Conservation (phyloP, 2,113 vertebrate genomes). For the Bungarus multicinctus region DNA sequence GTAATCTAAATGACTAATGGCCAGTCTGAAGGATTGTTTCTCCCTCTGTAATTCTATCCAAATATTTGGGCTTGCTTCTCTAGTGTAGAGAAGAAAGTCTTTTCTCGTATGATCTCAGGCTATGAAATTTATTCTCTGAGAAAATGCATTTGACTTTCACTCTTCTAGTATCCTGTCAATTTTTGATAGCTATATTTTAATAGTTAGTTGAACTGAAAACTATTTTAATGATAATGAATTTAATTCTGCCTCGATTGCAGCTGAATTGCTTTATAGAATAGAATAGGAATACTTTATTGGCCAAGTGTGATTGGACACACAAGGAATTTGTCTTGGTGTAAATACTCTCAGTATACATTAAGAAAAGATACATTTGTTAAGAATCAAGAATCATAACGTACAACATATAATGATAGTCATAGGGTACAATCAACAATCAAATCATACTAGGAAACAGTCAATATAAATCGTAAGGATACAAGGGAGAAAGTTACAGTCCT, state of each 20-base stretch:
- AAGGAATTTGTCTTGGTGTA: too few relatives aligned
- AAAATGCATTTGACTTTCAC: neutral
- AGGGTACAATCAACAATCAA: too few relatives aligned
- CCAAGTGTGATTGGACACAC: too few relatives aligned
- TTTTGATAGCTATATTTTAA: neutral
- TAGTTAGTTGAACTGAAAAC: neutral
- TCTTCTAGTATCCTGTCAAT: neutral
- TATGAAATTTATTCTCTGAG: neutral
- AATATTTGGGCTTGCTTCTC: neutral
- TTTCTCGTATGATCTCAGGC: neutral
- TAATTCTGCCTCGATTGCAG: neutral
- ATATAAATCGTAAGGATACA: too few relatives aligned
- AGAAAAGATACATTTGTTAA: too few relatives aligned
- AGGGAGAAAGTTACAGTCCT: too few relatives aligned
- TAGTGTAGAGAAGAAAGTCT: neutral
- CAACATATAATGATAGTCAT: too few relatives aligned
- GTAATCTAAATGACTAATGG: neutral
- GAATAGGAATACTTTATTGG: too few relatives aligned
- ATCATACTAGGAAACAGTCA: too few relatives aligned
- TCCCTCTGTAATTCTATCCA: neutral
- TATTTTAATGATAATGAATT: neutral
- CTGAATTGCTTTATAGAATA: neutral
- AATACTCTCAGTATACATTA: too few relatives aligned
- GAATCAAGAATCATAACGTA: too few relatives aligned
- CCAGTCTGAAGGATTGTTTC: neutral